Base-by-base conservation (phyloP, 1,140 invertebrate genomes). In the Solenopsis fugax region DNA sequence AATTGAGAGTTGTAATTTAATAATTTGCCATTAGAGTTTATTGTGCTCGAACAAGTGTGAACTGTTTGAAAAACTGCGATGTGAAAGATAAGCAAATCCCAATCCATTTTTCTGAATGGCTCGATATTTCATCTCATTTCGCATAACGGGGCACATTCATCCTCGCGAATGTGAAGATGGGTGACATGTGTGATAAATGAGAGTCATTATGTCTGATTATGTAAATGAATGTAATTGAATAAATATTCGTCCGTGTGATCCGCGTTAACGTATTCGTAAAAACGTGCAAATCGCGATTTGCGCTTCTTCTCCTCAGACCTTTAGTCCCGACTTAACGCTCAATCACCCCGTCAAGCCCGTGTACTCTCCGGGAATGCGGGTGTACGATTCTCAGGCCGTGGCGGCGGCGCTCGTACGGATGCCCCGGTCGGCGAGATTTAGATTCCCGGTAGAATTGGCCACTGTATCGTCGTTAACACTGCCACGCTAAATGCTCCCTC, bases 371-470 rank as follows among this genome's bases (percentile, higher is more conserved):
- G 58, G 89, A 91, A 91, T 91, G 87, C 87, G 90, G 89, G 87
- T 90, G 86, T 71, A 88, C 82, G 65, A 77, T 82, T 75, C 65
- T 77, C 65, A 76, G 72, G 52, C 67, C 58, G 82, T 73, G 87
- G 7, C 4, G 7, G 41, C 41, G 29, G 87, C 58, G 24, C 7
- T 56, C 45, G 21, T 45, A 21, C 4, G 64, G n/a, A n/a, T 4
- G n/a, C 9, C 10, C 5, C 21, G 45, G 85, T 54, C 64, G 54
- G 48, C 62, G 82, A 87, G 89, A 90, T 90, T 91, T 90, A 90
- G 82, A 90, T 90, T 90, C 81, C 82, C 50, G 52, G 52, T 90
- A 85, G 80, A 90, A 90, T 90, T 88, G 84, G 86, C 86, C 60
- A 65, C n/a, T 56, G 45, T 37, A 45, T 48, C 65, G 77, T 34